A percentile compares a stretch with the other conserved stretches of the same genome.
phyloP scores from a whole-genome alignment of 2,888 invertebrate species.

The Nemotelus nigrinus region DNA sequence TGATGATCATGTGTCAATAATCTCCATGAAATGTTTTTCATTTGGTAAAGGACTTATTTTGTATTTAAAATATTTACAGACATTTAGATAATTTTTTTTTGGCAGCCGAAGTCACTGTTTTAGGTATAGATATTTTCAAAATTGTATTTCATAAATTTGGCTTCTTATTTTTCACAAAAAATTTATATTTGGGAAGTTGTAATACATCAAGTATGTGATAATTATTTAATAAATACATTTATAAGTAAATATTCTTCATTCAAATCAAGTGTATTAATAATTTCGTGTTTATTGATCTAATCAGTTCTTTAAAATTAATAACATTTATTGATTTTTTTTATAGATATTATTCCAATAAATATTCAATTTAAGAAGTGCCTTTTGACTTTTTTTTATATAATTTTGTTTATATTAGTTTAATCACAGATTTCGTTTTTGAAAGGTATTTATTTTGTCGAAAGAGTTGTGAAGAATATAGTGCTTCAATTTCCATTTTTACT shows the following conservation, averaged over 20 bases:
- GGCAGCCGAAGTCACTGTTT: conserved; percentile 63
- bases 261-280: no score
- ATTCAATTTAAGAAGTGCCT: conserved; percentile 36
- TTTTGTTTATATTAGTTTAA: conserved; percentile 50
- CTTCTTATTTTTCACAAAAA: background rate
- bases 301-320: conserved; percentile 54
- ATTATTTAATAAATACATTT: conserved; percentile 39
- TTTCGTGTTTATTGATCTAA: conserved; percentile 51
- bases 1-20: no score
- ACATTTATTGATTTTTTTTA: conserved; percentile 45
- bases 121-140: conserved; percentile 51
- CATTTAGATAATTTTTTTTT: conserved; percentile 25
- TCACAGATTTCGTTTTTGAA: conserved; percentile 50
- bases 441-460: background rate
- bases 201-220: conserved; percentile 42
- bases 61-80: background rate
- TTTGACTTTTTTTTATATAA: conserved; percentile 45
- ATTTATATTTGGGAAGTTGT: background rate
- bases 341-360: conserved; percentile 39
- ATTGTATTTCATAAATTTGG: background rate
- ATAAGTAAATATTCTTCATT: background rate
- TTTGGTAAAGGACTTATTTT: background rate
- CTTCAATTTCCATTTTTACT: no score
- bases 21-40: background rate
- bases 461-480: no score